Evolutionary conservation across 1,140 invertebrate species (phyloP).

Genomic region (Manduca sexta): DNA sequence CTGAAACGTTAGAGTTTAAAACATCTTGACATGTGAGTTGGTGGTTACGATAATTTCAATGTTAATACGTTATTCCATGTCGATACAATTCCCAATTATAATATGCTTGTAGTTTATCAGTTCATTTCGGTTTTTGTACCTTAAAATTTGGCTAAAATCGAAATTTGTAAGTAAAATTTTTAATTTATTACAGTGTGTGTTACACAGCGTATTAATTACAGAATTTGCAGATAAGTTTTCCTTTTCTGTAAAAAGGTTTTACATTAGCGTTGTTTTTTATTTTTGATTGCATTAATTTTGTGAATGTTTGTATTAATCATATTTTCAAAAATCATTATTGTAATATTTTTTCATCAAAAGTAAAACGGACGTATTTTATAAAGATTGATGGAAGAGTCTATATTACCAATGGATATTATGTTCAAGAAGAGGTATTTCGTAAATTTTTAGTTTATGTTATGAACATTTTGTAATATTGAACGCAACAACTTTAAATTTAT

Average conservation of each 20-base stretch:
- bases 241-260: too few relatives aligned
- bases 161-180: neutral
- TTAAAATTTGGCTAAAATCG: neutral
- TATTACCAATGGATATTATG: too few relatives aligned
- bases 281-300: too few relatives aligned
- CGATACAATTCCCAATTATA: constrained; percentile 67
- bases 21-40: constrained; percentile 3
- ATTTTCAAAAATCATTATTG: neutral
- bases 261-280: too few relatives aligned
- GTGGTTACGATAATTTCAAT: constrained; percentile 13
- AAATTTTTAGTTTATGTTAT: too few relatives aligned
- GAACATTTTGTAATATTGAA: too few relatives aligned
- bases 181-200: neutral
- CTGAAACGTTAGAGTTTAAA: neutral
- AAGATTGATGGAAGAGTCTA: too few relatives aligned
- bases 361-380: neutral
- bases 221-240: too few relatives aligned
- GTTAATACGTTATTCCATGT: constrained; percentile 52
- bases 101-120: constrained; percentile 37
- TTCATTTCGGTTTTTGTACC: constrained; percentile 16
- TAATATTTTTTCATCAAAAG: neutral
- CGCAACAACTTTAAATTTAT: too few relatives aligned
- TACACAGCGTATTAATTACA: too few relatives aligned
- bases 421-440: too few relatives aligned
- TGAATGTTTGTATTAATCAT: neutral